Evolutionary conservation across 2,888 invertebrate genomes (phyloP), one percentile per base, ranked within the genome.

Genomic region (Gandaritis pyraliata): DNA sequence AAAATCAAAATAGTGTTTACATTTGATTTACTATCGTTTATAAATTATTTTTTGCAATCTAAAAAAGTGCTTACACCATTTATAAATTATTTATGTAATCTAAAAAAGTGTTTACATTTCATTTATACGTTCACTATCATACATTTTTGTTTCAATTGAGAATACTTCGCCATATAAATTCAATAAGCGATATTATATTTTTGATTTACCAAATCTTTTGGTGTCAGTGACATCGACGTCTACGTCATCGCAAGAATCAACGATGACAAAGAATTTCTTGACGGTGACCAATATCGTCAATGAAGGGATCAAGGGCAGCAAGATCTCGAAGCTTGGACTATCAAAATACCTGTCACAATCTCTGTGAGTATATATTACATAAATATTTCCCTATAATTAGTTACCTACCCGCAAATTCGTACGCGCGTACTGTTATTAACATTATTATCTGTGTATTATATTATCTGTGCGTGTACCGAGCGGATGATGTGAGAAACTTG

Each of bases 311-410:
- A 95, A 95, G 84, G 95, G 95, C 79, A 95, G 95, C 93, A 95
- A 95, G 83, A 95, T 95, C 74, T 94, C 95, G 73, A 95, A 95
- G 88, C 92, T 95, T 81, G 95, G 95, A 66, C 90, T 96, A 68
- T 95, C 95, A 72, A 94, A 95, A 84, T 96, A 96, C 82, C 93
- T 96, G 66, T 96, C 96, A 52, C 96, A 96, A 83, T 96, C 95
- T 87, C 93, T 96, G 96, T 96, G 93, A 96, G 95, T 95, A 94
- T 43, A 43, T 16, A 13, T 39, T 15, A 15, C 8, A 33, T 29
- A n/a, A 29, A 2, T 29, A 29, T 29, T 4, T 29, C 29, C 12
- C n/a, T 50, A 36, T 6, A 29, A 38, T 16, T 54, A 38, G 29
- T 39, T 39, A 39, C 15, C 1, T 41, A n/a, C 29, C 6, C 2